Evolutionary conservation across 1,140 invertebrate species (phyloP).

Genomic region (Rhagoletis pomonella): DNA sequence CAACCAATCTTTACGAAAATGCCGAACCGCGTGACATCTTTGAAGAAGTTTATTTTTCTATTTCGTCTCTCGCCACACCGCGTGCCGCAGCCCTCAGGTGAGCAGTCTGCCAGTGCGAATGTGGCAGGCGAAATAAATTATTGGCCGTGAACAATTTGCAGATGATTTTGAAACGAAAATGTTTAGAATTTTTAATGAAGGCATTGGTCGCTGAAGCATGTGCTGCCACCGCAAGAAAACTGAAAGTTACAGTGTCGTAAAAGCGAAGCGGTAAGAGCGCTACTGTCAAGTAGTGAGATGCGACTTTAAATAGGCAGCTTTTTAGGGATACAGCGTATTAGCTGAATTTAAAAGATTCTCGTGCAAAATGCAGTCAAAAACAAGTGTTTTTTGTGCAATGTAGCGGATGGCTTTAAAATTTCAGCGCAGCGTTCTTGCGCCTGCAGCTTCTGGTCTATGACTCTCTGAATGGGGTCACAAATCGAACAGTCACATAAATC

Average conservation of each 20-base stretch:
- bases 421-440: no score
- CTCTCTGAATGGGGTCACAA: background rate
- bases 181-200: constrained; percentile 54
- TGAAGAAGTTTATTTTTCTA: constrained; percentile 4
- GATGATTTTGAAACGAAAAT: constrained; percentile 52
- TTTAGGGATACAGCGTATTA: background rate
- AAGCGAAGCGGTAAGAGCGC: background rate
- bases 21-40: constrained; percentile 5
- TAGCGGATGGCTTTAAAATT: no score
- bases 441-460: background rate
- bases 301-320: constrained; percentile 18
- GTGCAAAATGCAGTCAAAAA: no score
- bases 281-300: constrained; percentile 28
- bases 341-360: no score
- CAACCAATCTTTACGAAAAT: background rate
- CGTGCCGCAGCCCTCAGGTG: background rate
- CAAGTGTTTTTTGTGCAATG: no score
- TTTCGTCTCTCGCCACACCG: background rate
- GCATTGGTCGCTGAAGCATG: background rate
- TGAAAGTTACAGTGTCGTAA: no score
- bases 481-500: background rate
- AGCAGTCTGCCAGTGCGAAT: constrained; percentile 8
- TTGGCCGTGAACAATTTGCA: constrained; percentile 54
- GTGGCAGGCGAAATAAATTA: constrained; percentile 52
- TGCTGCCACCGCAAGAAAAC: background rate